Percentiles rank a stretch among this genome's conserved stretches.
Conservation (phyloP, 2,797 vertebrate species). For the Helostoma temminkii region DNA sequence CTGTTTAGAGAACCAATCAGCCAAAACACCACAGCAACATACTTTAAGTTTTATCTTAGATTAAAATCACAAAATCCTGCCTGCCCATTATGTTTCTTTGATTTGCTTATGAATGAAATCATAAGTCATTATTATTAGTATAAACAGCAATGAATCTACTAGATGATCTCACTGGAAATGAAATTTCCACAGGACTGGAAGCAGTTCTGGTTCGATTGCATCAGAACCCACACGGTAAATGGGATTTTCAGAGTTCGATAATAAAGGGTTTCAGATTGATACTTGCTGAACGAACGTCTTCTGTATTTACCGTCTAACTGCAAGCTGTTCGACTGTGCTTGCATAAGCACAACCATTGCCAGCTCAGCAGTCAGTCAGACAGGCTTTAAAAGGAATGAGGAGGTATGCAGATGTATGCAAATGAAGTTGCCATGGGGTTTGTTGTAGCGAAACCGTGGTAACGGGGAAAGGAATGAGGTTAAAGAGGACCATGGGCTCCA, state of each 20-base stretch:
- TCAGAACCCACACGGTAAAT: constrained; percentile 56
- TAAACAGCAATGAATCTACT: constrained; percentile 50
- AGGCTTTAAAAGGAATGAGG: constrained; percentile 62
- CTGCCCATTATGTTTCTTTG: background rate
- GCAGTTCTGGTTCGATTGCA: constrained; percentile 33
- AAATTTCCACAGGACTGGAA: constrained; percentile 49
- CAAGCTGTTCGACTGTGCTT: constrained; percentile 65
- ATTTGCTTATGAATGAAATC: constrained; percentile 60
- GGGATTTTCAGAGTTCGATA: constrained; percentile 64
- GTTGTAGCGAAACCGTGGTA: constrained; percentile 70
- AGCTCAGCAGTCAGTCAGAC: constrained; percentile 76
- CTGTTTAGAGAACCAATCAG: constrained; percentile 29
- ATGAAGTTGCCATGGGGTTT: constrained; percentile 69
- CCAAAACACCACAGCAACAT: background rate
- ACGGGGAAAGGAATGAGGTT: constrained; percentile 78
- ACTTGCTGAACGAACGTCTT: constrained; percentile 61
- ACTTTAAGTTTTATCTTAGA: constrained; percentile 25
- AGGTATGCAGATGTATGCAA: constrained; percentile 78
- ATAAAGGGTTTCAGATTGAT: constrained; percentile 66
- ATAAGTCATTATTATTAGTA: constrained; percentile 45
- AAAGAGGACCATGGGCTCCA: constrained; percentile 67
- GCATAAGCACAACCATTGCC: constrained; percentile 76
- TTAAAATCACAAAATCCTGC: constrained; percentile 40
- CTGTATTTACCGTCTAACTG: constrained; percentile 66
- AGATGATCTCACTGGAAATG: constrained; percentile 68